Conservation (phyloP, 2,113 vertebrate genomes). For the Nothobranchius kuhntae region DNA sequence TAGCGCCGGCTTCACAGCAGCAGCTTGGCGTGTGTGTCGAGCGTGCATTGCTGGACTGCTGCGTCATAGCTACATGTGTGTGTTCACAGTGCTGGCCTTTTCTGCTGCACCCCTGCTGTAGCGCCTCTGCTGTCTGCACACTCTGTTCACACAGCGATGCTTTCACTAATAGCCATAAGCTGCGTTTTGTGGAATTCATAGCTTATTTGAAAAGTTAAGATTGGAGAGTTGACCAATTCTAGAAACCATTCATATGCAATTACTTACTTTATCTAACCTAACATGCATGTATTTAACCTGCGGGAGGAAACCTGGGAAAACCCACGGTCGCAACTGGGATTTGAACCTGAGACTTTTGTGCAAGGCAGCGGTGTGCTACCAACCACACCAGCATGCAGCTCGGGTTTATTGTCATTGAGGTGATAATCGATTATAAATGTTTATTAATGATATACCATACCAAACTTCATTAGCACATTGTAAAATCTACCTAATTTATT, state of each 20-base stretch:
- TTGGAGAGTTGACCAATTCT: not conserved
- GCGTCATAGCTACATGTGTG: constrained; percentile 7
- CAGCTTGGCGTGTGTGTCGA: not conserved
- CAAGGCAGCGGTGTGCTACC: too few relatives aligned
- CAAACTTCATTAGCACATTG: too few relatives aligned
- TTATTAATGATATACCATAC: too few relatives aligned
- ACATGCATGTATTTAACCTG: too few relatives aligned
- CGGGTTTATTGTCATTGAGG: too few relatives aligned
- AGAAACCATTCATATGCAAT: not conserved
- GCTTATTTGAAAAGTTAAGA: not conserved
- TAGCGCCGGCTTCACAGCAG: not conserved
- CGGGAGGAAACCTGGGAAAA: too few relatives aligned
- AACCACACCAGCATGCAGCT: too few relatives aligned
- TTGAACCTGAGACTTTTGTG: too few relatives aligned
- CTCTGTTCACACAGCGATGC: not conserved
- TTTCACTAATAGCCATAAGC: not conserved
- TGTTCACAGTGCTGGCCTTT: not conserved
- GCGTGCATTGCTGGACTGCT: constrained; percentile 3
- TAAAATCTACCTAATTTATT: too few relatives aligned
- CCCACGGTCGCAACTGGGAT: too few relatives aligned
- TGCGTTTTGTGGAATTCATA: not conserved
- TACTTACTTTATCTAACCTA: too few relatives aligned
- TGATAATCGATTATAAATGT: too few relatives aligned
- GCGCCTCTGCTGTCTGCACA: not conserved
- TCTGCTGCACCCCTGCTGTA: constrained; percentile 1